Base-by-base conservation (phyloP, 1,140 invertebrate genomes). In the Drosophila mauritiana region DNA sequence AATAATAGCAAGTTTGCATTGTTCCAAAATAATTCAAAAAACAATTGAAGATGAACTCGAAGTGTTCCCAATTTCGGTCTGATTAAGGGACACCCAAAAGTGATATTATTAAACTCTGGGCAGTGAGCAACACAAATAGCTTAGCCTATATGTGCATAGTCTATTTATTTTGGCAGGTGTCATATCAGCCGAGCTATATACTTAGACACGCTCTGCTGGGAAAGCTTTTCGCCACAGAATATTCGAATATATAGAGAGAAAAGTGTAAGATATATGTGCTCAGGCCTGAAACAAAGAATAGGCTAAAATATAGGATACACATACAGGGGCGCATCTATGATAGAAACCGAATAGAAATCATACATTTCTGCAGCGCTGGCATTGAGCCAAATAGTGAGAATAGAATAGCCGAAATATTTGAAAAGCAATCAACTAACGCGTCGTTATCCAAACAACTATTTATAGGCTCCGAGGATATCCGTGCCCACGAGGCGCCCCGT, bases 391-490 rank as follows among this genome's bases (percentile, higher is more conserved):
- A 86, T 78, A 65, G 58, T 78, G 48, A 63, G 2, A 22, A 22
- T 22, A 76, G 5, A 89, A 89, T 84, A 84, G 68, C 73, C 37
- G 52, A 76, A 75, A 76, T 76, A 76, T 68, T 67, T 76, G 70
- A 72, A 83, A 79, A 56, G 61, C 53, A 64, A 82, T 78, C 58
- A 86, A 85, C 63, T 81, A 70, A 79, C 42, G 46, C 48, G 52
- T 22, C 34, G 51, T 59, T 72, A 63, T 52, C 55, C 63, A 52
- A 46, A 57, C 34, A 53, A 22, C 39, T 65, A 64, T 91, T 40
- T 45, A 65, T 91, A 97, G 97, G 97, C 93, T 97, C 96, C 80
- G 96, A 97, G 93, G 97, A 97, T 93, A 96, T 97, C 93, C 96
- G 96, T 91, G 97, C 97, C 75, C 96, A 96, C 84, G 96, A 97